phyloP scores from a whole-genome alignment of 2,113 vertebrate species.

The Numida meleagris region DNA sequence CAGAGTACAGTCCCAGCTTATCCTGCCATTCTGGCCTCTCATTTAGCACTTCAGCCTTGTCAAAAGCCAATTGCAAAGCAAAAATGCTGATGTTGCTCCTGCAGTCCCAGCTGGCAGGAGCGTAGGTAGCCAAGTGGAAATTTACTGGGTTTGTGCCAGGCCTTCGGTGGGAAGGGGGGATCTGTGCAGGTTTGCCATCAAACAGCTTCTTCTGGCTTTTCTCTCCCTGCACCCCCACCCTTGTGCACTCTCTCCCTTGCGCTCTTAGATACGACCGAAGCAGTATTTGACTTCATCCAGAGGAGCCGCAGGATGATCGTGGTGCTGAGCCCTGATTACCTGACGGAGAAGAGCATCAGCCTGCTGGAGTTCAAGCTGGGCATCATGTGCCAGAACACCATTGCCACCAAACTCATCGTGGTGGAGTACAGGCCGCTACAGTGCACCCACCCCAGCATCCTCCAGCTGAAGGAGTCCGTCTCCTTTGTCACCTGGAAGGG shows the following conservation, averaged over 20 bases:
- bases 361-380: constrained; percentile 91
- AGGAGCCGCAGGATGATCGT: constrained; percentile 89
- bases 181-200: background rate
- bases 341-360: constrained; percentile 90
- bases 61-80: background rate
- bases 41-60: background rate
- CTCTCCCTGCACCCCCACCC: background rate
- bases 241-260: constrained; percentile 20
- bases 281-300: constrained; percentile 88
- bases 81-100: background rate
- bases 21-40: background rate
- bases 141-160: background rate
- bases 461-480: constrained; percentile 83
- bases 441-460: constrained; percentile 77
- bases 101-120: background rate
- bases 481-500: constrained; percentile 87
- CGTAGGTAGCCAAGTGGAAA: rapidly evolving
- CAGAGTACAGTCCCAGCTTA: background rate
- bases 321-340: constrained; percentile 85
- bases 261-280: constrained; percentile 84
- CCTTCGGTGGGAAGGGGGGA: background rate
- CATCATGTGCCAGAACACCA: constrained; percentile 85
- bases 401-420: constrained; percentile 80
- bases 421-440: constrained; percentile 84
- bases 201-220: constrained; percentile 21